A percentile compares a stretch with the other conserved stretches of the same genome.
phyloP scores from a whole-genome alignment of 1,140 invertebrate species.

The Octopus bimaculoides region DNA sequence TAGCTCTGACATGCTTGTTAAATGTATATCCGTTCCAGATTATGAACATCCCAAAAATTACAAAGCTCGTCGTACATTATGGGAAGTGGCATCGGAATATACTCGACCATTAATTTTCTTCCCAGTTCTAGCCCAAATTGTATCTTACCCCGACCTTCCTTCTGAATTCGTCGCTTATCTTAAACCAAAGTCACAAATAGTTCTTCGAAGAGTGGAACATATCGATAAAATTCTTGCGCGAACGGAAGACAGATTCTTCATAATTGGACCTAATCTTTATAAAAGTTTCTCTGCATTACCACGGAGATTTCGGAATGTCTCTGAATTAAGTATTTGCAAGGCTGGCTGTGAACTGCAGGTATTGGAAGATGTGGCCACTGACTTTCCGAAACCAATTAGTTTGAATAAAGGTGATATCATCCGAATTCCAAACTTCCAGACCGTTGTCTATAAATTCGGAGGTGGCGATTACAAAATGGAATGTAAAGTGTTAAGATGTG shows the following conservation, averaged over 20 bases:
- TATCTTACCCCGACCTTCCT: not conserved
- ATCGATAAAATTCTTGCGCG: not conserved
- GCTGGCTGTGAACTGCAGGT: not conserved
- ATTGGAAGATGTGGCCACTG: conserved; percentile 2
- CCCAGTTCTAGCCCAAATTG: not conserved
- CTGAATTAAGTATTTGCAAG: not conserved
- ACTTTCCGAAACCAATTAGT: not conserved
- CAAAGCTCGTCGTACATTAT: not conserved
- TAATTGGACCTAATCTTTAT: not conserved
- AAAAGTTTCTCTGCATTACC: not conserved
- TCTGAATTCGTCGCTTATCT: not conserved
- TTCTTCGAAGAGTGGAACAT: not conserved
- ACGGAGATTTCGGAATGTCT: not conserved
- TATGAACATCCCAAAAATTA: not conserved
- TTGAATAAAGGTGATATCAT: not conserved
- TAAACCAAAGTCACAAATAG: not conserved
- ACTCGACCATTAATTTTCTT: not conserved
- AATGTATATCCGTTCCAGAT: not conserved
- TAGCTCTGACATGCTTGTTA: not conserved
- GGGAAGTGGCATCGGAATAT: conserved; percentile 1
- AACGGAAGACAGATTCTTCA: not conserved
- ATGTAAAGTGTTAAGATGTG: not conserved
- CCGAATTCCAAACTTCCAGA: not conserved
- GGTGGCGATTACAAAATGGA: not conserved
- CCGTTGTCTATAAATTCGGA: not conserved